Evolutionary conservation across 1,140 invertebrate genomes (phyloP), one percentile per base, ranked within the genome.

Genomic region (Plectrocnemia conspersa): DNA sequence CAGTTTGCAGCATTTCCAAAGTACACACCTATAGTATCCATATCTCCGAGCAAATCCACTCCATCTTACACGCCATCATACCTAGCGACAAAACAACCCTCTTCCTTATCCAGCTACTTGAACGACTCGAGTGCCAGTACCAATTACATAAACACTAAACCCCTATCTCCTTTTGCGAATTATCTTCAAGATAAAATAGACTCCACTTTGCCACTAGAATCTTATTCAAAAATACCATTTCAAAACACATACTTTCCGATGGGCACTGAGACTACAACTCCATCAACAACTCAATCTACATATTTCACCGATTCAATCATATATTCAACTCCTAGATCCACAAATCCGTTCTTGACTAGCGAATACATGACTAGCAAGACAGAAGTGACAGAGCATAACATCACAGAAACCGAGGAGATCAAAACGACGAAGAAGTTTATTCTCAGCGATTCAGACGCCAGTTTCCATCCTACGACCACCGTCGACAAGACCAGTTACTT

Each of bases 371-470:
- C 50, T n/a, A 57, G 55, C n/a, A 61, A 61, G 44, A 55, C 59
- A 7, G 59, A 61, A 42, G 65, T 74, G 47, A 72, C 69, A 10
- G 73, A 76, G 61, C 66, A 71, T 29, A 71, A 71, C 58, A 67
- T 74, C 33, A 71, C 61, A 50, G 69, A 76, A 66, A 66, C 66
- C 18, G 69, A 76, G 64, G 72, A 76, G 67, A 66, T 75, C 16
- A 74, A 68, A 44, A 76, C 73, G 6, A 70, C 74, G 44, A 71
- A 74, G 53, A 76, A 73, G 63, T 68, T 74, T 36, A 59, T 70
- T 9, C 48, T 74, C 5, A 74, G 74, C 55, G 71, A 50, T 38
- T 44, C 33, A 15, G 47, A 61, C 24, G 9, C 22, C 4, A 58
- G 57, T 13, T 24, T 36, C 21, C n/a, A n/a, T n/a, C 47, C 33